Evolutionary conservation across 2,113 vertebrate species (phyloP).

Genomic region (Clarias batrachus): DNA sequence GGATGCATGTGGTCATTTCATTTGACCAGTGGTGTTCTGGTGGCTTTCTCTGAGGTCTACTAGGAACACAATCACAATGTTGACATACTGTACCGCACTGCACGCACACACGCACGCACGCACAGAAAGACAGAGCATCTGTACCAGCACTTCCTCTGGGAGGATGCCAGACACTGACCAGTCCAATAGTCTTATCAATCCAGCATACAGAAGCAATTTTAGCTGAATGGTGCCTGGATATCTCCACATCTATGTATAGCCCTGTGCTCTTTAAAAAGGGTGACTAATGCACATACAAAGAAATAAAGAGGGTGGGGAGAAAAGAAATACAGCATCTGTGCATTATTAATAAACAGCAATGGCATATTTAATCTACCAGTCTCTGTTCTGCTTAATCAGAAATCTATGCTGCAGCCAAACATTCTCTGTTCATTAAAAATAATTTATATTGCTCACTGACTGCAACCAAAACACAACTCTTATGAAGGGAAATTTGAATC

Average conservation of each 20-base stretch:
- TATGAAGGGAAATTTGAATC: neutral
- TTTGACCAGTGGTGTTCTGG: neutral
- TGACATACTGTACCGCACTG: neutral
- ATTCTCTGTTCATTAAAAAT: slow-evolving; percentile 55
- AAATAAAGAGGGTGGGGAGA: neutral
- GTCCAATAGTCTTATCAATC: neutral
- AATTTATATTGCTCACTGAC: slow-evolving; percentile 44
- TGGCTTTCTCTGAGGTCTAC: neutral
- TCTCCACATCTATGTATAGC: slow-evolving; percentile 5
- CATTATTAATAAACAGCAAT: slow-evolving; percentile 49
- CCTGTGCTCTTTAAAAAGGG: neutral
- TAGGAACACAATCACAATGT: slow-evolving; percentile 11
- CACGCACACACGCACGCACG: neutral
- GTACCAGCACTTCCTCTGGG: neutral
- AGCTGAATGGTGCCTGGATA: neutral
- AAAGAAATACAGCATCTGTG: slow-evolving; percentile 28
- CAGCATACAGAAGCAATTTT: neutral
- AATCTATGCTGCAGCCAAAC: slow-evolving; percentile 49
- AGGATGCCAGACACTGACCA: slow-evolving; percentile 4
- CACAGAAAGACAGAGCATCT: neutral
- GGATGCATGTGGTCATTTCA: neutral
- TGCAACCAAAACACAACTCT: slow-evolving; percentile 42
- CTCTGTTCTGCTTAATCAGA: slow-evolving; percentile 34
- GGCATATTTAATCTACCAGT: slow-evolving; percentile 50
- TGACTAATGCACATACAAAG: slow-evolving; percentile 12